Percentiles rank a stretch among this genome's conserved stretches.
These are phyloP conservation scores for Bursaphelenchus okinawaensis DNA, from an alignment of 2,888 invertebrate species.

Conservation along the genomic window DNA sequence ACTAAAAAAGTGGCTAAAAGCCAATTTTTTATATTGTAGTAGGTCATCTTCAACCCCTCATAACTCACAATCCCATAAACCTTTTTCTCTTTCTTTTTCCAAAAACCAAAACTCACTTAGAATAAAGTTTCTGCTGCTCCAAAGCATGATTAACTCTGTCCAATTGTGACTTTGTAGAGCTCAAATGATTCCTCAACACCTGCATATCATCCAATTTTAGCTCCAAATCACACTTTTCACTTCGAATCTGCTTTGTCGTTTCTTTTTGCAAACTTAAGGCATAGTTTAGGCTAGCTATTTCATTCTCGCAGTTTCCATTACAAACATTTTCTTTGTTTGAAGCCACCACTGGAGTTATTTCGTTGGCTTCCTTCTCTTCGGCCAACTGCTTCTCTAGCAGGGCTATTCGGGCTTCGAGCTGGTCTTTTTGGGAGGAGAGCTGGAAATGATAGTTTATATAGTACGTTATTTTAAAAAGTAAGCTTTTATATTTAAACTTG, in stretches of 20 bases:
- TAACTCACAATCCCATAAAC: too few species aligned
- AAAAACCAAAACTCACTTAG: background rate
- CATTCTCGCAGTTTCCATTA: background rate
- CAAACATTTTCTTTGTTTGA: conserved; percentile 9
- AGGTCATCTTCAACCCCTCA: too few species aligned
- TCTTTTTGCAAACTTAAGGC: background rate
- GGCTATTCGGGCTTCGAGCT: background rate
- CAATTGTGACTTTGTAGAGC: background rate
- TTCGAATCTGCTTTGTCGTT: background rate
- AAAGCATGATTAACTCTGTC: background rate
- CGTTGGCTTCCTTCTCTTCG: conserved; percentile 10
- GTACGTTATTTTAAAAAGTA: too few species aligned
- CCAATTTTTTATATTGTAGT: too few species aligned
- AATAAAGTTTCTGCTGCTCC: background rate
- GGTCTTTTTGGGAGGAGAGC: background rate
- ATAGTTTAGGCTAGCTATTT: background rate
- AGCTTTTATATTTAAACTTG: too few species aligned
- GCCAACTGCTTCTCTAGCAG: conserved; percentile 11
- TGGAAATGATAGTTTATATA: background rate
- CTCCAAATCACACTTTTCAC: background rate
- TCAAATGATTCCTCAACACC: background rate
- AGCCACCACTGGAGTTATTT: background rate
- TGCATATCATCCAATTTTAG: background rate
- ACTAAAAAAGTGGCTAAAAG: too few species aligned
- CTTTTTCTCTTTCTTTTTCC: too few species aligned